Conservation (phyloP, 2,797 vertebrate genomes). For the Amazona ochrocephala region DNA sequence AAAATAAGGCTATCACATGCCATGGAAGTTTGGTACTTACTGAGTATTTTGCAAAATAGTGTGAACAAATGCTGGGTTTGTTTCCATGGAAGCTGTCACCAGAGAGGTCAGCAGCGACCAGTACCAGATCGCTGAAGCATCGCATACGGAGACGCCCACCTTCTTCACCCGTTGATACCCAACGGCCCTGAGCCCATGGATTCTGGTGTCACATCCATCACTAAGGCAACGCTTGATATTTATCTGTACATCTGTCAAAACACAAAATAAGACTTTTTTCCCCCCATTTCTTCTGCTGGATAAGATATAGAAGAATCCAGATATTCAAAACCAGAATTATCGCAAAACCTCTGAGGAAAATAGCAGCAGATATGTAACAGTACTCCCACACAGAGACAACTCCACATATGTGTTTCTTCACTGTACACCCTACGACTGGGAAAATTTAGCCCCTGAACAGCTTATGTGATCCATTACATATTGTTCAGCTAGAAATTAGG, state of each 20-base stretch:
- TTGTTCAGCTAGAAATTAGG: background rate
- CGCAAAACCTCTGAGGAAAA: background rate
- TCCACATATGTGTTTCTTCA: background rate
- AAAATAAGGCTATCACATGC: background rate
- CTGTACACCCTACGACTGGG: background rate
- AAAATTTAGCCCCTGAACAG: background rate
- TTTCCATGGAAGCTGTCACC: slow-evolving; percentile 97
- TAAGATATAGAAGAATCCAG: background rate
- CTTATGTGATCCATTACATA: background rate
- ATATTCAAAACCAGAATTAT: background rate
- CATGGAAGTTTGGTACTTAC: slow-evolving; percentile 76
- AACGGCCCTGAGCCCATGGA: slow-evolving; percentile 92
- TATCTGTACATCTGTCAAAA: slow-evolving; percentile 91
- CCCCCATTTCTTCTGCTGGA: background rate
- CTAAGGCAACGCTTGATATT: slow-evolving; percentile 98
- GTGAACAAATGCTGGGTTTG: slow-evolving; percentile 91
- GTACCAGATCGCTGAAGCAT: slow-evolving; percentile 98
- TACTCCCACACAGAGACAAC: background rate
- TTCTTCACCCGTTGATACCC: slow-evolving; percentile 94
- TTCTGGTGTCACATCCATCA: slow-evolving; percentile 95
- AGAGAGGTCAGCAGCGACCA: slow-evolving; percentile 95
- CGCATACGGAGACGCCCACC: slow-evolving; percentile 92
- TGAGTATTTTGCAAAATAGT: slow-evolving; percentile 94
- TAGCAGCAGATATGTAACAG: background rate
- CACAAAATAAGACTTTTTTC: background rate